phyloP scores from a whole-genome alignment of 1,140 invertebrate genomes.

The Leguminivora glycinivorella region DNA sequence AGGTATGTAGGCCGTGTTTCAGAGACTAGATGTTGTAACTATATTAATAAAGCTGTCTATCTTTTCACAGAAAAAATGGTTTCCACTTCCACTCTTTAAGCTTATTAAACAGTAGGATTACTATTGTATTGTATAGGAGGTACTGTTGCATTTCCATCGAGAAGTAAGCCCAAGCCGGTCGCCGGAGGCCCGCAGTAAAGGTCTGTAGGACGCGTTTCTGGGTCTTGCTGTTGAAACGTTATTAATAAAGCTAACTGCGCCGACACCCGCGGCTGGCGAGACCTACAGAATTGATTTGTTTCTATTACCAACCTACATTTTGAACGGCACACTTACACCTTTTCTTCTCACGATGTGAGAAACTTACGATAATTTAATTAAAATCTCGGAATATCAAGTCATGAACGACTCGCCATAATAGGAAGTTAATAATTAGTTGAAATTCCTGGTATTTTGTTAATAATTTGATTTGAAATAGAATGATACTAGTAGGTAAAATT shows the following conservation, averaged over 20 bases:
- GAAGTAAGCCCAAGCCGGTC: neutral
- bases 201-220: constrained; percentile 21
- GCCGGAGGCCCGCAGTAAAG: constrained; percentile 8
- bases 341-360: neutral
- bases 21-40: no score
- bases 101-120: no score
- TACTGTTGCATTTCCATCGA: neutral
- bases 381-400: neutral
- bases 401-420: no score
- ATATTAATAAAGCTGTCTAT: no score
- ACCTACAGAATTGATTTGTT: constrained; percentile 18
- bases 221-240: constrained; percentile 9
- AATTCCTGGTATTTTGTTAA: no score
- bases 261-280: constrained; percentile 1
- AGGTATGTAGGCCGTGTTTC: no score
- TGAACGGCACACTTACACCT: neutral
- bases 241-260: constrained; percentile 19
- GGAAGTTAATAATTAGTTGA: no score
- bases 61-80: no score
- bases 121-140: neutral
- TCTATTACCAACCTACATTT: constrained; percentile 5
- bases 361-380: neutral
- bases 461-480: no score
- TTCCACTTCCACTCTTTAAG: no score
- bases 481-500: no score